Evolutionary conservation across 2,888 invertebrate genomes (phyloP), one percentile per base, ranked within the genome.

Genomic region (Eurytoma adleriae): DNA sequence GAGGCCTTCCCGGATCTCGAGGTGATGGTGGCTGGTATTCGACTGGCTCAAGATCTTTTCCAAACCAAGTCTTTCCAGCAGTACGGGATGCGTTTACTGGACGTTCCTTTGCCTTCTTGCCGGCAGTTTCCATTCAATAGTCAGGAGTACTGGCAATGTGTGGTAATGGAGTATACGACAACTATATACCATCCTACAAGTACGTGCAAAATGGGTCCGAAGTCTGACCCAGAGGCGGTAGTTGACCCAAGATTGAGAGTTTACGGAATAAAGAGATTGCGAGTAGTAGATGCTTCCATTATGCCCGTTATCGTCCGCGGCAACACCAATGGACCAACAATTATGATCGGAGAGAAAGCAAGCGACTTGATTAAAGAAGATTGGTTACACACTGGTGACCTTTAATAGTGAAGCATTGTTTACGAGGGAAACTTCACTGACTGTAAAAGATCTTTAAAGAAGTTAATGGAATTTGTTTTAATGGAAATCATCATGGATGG

Each of bases 161-260:
- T 94, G 3, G 91, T 93, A 0, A 93, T 91, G 82, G 92, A 93
- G 61, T 95, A 95, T 85, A 95, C 96, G 0, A 91, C 93, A 0
- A 95, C 95, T 0, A 94, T 95, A 79, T 95, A 91, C 85, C 95
- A 95, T 90, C 94, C 94, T 0, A 93, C 93, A 20, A 94, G 95
- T 0, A 95, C 95, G 0, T 94, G 94, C 87, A 95, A 94, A 88
- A 95, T 95, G 95, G 95, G 94, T 3, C 94, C 94, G 0, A 90
- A 90, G 61, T 91, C 91, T 88, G 95, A 95, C 85, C 89, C 88
- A 4, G 90, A 91, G 1, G 94, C 95, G 0, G 95, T 95, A 0
- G 95, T 95, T 0, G 94, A 95, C 87, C 92, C 93, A 1, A 91
- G 92, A 84, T 89, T 95, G 62, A 91, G 91, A 83, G 94, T 95